Base-by-base conservation (phyloP, 2,888 invertebrate species). In the Galeruca laticollis region DNA sequence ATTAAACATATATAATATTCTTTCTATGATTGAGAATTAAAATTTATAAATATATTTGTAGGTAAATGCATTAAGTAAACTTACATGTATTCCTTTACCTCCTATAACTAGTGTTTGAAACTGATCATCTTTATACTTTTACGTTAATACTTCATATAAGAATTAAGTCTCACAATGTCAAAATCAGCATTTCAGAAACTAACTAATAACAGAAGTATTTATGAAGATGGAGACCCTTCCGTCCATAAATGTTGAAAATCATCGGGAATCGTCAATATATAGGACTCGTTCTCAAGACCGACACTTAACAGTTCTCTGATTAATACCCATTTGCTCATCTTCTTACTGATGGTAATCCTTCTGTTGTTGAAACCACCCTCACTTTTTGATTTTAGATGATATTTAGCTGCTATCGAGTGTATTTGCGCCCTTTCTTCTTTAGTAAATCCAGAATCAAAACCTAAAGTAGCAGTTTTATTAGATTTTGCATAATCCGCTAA, bases 381-480 rank as follows among this genome's bases (percentile, higher is more conserved):
- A 60, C 81, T 81, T 66, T 80, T 80, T 2, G 79, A 78, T 67
- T 78, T 79, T 49, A 81, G 70, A 37, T 79, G 75, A 59, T 76
- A 77, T 35, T 78, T 77, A 54, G 71, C 63, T 13, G 79, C 79
- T n/a, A 79, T 76, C 60, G 76, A 75, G 60, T 81, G 81, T 47
- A 81, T 80, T n/a, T 76, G 78, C 18, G 78, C 79, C 54, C 80
- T 71, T 71, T 81, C 80, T 47, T 79, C 77, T 63, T 78, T 77
- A 11, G 76, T 77, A 69, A 81, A 80, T 56, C 78, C 77, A 6
- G 78, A 77, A 60, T 78, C 79, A 66, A 81, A 81, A 21, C 75
- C 77, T 49, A 81, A 59, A 13, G 77, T 73, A 8, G 75, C 75
- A 11, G 80, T 74, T 75, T 78, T 80, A 8, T 73, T 70, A 1